phyloP scores from a whole-genome alignment of 2,888 invertebrate genomes.

The Cryptophagus acutangulus region DNA sequence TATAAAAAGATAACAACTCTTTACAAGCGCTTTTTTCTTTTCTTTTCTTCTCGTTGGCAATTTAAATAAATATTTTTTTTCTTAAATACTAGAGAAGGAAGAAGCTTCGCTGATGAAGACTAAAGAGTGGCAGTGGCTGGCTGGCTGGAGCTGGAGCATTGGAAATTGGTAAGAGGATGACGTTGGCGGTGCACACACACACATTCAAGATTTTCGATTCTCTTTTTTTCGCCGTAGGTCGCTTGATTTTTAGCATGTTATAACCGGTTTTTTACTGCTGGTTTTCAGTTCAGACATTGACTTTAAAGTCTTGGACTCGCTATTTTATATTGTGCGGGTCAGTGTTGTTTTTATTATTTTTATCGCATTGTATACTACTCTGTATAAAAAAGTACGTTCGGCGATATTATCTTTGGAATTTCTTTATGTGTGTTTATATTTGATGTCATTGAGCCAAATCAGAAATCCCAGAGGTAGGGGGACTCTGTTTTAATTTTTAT shows the following conservation, averaged over 20 bases:
- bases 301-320: slow-evolving; percentile 32
- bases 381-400: slow-evolving; percentile 34
- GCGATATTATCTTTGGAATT: slow-evolving; percentile 23
- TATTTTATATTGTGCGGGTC: slow-evolving; percentile 48
- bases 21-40: background rate
- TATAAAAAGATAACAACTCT: slow-evolving; percentile 18
- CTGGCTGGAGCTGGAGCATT: no score
- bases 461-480: no score
- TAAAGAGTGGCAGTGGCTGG: no score
- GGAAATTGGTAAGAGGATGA: no score
- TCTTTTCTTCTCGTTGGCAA: background rate
- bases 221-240: slow-evolving; percentile 37
- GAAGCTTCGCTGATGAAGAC: no score
- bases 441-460: slow-evolving; percentile 24
- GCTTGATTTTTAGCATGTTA: slow-evolving; percentile 36
- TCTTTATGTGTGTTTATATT: slow-evolving; percentile 25
- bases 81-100: no score
- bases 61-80: no score
- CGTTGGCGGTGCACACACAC: slow-evolving; percentile 28
- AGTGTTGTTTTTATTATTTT: slow-evolving; percentile 47
- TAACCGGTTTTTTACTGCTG: slow-evolving; percentile 45
- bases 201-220: slow-evolving; percentile 32
- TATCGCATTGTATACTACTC: slow-evolving; percentile 41
- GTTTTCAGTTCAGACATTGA: slow-evolving; percentile 39
- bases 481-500: no score